phyloP scores from a whole-genome alignment of 2,888 invertebrate genomes.

The Drosophila mimetica region DNA sequence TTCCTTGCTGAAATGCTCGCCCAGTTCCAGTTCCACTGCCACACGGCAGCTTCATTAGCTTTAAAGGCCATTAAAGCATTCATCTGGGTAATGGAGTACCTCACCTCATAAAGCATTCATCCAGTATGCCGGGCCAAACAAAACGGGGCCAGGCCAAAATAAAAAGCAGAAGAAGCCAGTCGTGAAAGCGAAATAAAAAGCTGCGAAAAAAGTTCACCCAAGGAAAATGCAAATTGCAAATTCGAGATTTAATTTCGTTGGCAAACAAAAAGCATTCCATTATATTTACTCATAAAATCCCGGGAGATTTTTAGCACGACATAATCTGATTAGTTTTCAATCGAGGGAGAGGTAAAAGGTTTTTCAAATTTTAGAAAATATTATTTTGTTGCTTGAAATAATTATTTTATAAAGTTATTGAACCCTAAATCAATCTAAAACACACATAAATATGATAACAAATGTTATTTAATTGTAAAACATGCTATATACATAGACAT shows the following conservation, averaged over 20 bases:
- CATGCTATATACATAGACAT: too few relatives aligned
- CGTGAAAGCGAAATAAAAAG: constrained; percentile 21
- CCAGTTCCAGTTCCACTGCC: constrained; percentile 2
- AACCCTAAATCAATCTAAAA: too few relatives aligned
- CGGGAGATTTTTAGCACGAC: neutral
- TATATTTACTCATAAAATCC: constrained; percentile 22
- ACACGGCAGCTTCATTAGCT: constrained; percentile 21
- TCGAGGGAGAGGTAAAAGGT: neutral
- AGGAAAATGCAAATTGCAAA: constrained; percentile 26
- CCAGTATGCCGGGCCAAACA: constrained; percentile 19
- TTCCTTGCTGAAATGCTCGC: constrained; percentile 9
- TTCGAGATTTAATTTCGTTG: constrained; percentile 30
- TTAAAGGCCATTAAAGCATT: constrained; percentile 40
- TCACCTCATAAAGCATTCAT: constrained; percentile 39
- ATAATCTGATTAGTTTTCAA: constrained; percentile 16
- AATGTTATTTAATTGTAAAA: neutral
- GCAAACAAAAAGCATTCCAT: constrained; percentile 21
- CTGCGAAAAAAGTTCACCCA: constrained; percentile 3
- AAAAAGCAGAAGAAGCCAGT: constrained; percentile 18
- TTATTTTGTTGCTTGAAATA: too few relatives aligned
- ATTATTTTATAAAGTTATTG: too few relatives aligned
- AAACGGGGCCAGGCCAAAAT: constrained; percentile 15
- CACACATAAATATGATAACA: too few relatives aligned
- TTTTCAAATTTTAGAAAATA: too few relatives aligned
- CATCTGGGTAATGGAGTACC: constrained; percentile 36